A percentile compares a stretch with the other conserved stretches of the same genome.
Evolutionary conservation across 2,888 invertebrate species (phyloP).

Genomic region (Ophion ellenae): DNA sequence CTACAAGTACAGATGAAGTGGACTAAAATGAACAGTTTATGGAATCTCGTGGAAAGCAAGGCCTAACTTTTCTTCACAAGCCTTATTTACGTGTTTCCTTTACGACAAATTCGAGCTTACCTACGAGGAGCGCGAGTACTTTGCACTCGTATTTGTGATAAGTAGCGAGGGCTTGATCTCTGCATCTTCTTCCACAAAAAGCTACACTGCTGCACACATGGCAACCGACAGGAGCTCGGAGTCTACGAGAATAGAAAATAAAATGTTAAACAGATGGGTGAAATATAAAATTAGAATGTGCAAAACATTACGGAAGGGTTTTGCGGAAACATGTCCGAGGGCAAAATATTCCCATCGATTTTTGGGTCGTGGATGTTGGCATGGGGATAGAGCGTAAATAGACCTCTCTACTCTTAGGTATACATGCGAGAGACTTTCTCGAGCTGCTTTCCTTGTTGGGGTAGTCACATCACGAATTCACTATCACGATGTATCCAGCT

Average conservation of each 20-base stretch:
- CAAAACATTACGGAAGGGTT: background rate
- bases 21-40: no score
- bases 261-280: background rate
- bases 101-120: conserved; percentile 80
- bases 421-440: background rate
- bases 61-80: background rate
- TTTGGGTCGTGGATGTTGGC: background rate
- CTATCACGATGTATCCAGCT: background rate
- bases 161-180: conserved; percentile 86
- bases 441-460: background rate
- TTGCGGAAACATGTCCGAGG: background rate
- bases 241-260: conserved; percentile 79
- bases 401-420: background rate
- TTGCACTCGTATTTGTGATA: conserved; percentile 92
- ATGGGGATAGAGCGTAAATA: background rate
- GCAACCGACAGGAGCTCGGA: conserved; percentile 89
- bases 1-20: no score
- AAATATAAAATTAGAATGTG: background rate
- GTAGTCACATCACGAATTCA: background rate
- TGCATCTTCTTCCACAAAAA: conserved; percentile 89
- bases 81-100: background rate
- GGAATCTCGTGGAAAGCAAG: no score
- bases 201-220: conserved; percentile 90
- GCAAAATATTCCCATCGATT: background rate
- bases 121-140: conserved; percentile 90